Evolutionary conservation across 2,113 vertebrate species (phyloP), one percentile per base, ranked within the genome.

Genomic region (Daubentonia madagascariensis): DNA sequence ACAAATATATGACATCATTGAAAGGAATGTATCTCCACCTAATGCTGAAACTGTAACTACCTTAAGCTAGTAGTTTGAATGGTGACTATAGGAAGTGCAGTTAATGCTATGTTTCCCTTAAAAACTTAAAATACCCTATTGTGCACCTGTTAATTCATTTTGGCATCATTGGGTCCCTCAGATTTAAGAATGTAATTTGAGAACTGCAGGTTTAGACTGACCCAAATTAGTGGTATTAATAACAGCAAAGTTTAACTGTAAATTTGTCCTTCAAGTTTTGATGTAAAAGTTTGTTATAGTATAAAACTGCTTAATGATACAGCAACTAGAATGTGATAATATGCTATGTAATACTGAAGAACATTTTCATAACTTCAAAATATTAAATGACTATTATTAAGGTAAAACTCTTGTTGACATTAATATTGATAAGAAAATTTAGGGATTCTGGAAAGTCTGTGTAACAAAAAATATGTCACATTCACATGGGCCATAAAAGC

Each of bases 201-300:
- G n/a, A 85, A 85, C 25, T 59, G 28, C 23, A 86, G 45, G 25
- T 85, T 90, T 61, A 85, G 20, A 86, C 2, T 76, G 72, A 93
- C 35, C 22, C 67, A 73, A 86, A 90, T 37, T 75, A 81, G 65
- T 73, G 9, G 32, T 23, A 59, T 59, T 59, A 25, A 61, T 13
- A 93, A 79, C 2, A 80, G 45, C 28, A 63, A 8, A 76, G n/a
- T 75, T 93, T 59, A 90, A 68, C 11, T 75, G 30, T 81, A 61
- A 93, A 93, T 59, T 84, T 97, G 59, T 61, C 43, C 40, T 86
- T 93, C 25, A 86, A 50, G 48, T 57, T 94, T 88, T 91, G 86
- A 90, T 81, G 30, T 68, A 67, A 30, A 96, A 83, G 18, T 70
- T 23, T 78, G 32, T 6, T 50, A 78, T 6, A 67, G 50, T 59